Percentiles rank a stretch among this genome's conserved stretches.
Evolutionary conservation across 2,113 vertebrate genomes (phyloP).

Genomic region (Empidonax alnorum): DNA sequence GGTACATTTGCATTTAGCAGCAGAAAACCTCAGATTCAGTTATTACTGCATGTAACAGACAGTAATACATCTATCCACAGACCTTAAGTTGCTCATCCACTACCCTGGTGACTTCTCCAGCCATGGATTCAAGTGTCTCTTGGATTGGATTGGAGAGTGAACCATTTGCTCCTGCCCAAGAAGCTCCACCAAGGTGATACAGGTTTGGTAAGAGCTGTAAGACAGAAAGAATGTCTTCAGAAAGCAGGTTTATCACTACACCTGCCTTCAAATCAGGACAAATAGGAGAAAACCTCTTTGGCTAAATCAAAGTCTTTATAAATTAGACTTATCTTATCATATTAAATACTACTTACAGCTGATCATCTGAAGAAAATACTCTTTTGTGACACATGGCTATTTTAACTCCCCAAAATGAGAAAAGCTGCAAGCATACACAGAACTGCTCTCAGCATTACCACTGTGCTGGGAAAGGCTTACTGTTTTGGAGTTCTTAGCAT

Average conservation of each 20-base stretch:
- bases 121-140: slow-evolving; percentile 94
- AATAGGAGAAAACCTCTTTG: not conserved
- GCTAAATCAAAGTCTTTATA: not conserved
- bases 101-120: slow-evolving; percentile 92
- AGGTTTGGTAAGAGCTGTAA: slow-evolving; percentile 91
- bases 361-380: not conserved
- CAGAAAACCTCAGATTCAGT: not conserved
- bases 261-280: not conserved
- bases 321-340: not conserved
- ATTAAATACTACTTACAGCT: not conserved
- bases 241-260: not conserved
- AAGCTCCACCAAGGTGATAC: slow-evolving; percentile 88
- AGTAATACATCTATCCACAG: not conserved
- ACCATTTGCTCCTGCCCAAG: slow-evolving; percentile 83
- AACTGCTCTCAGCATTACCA: not conserved
- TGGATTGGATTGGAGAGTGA: slow-evolving; percentile 88
- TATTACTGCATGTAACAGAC: not conserved
- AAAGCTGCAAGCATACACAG: not conserved
- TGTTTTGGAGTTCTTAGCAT: slow-evolving; percentile 97
- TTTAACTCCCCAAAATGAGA: not conserved
- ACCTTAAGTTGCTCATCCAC: slow-evolving; percentile 97
- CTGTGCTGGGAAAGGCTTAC: slow-evolving; percentile 67
- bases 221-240: not conserved
- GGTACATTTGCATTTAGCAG: not conserved
- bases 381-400: not conserved